Conservation (phyloP, 2,113 vertebrate species). For the Atherinomorus stipes region DNA sequence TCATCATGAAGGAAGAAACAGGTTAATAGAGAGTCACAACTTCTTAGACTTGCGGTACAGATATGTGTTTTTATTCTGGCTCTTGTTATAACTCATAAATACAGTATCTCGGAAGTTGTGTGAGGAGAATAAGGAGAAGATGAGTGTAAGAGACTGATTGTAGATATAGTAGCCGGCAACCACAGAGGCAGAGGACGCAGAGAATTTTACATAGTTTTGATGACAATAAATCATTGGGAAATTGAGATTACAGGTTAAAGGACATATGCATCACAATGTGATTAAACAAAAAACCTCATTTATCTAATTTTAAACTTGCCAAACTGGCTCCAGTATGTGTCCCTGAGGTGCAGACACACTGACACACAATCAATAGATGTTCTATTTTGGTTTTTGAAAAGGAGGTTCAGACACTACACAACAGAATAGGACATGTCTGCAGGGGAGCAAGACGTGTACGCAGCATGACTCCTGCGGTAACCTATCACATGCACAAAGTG, state of each 20-base stretch:
- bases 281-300: slow-evolving; percentile 36
- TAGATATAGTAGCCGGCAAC: slow-evolving; percentile 23
- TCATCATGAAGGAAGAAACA: neutral
- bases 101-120: slow-evolving; percentile 12
- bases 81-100: slow-evolving; percentile 15
- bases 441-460: slow-evolving; percentile 19
- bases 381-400: neutral
- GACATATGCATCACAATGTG: slow-evolving; percentile 23
- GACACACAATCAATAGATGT: no score
- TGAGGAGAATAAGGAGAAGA: slow-evolving; percentile 20
- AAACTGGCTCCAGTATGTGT: slow-evolving; percentile 17
- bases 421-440: slow-evolving; percentile 17
- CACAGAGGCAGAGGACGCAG: slow-evolving; percentile 31
- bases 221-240: slow-evolving; percentile 30
- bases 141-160: slow-evolving; percentile 18
- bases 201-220: slow-evolving; percentile 28
- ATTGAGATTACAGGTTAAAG: slow-evolving; percentile 39
- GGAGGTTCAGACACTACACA: neutral
- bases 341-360: neutral
- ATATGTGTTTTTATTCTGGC: no score
- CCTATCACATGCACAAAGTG: neutral
- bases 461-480: neutral
- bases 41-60: no score
- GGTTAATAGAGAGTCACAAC: no score
- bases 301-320: slow-evolving; percentile 3